Percentiles rank a stretch among this genome's conserved stretches.
These are phyloP conservation scores for Synergus japonicus DNA, from an alignment of 2,888 invertebrate genomes.

Conservation along the genomic window DNA sequence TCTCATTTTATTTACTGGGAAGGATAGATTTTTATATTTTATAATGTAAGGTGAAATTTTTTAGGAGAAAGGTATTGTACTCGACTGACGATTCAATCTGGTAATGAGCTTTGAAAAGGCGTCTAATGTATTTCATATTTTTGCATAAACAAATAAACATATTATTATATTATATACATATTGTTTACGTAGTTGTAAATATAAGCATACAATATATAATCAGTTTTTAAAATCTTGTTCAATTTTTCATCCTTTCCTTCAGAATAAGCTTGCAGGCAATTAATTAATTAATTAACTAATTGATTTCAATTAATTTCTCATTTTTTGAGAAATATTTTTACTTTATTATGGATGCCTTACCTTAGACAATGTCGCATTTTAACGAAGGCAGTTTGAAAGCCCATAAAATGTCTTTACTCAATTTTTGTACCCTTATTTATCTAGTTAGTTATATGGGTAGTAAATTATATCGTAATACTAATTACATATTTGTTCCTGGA, in stretches of 20 bases:
- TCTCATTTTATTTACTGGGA: background rate
- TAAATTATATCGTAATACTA: background rate
- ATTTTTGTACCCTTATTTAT: background rate
- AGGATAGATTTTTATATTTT: background rate
- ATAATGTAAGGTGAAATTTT: background rate
- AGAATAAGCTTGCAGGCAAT: background rate
- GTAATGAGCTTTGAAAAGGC: slow-evolving; percentile 37
- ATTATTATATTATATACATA: slow-evolving; percentile 17
- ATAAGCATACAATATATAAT: slow-evolving; percentile 8
- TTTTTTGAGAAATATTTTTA: background rate
- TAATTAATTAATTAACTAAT: background rate
- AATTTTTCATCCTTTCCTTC: background rate
- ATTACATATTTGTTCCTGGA: slow-evolving; percentile 19
- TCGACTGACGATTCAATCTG: slow-evolving; percentile 35
- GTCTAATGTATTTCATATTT: slow-evolving; percentile 31
- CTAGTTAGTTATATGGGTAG: background rate
- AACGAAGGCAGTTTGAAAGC: background rate
- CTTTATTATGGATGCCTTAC: background rate
- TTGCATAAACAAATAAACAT: slow-evolving; percentile 27
- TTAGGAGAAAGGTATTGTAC: slow-evolving; percentile 1
- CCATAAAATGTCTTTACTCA: background rate
- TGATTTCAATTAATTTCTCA: background rate
- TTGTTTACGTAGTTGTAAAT: slow-evolving; percentile 37
- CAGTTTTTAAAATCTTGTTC: slow-evolving; percentile 24
- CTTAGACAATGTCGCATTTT: no score